These are phyloP conservation scores for Aplodontia rufa DNA, from an alignment of 2,113 vertebrate genomes.

Conservation along the genomic window DNA sequence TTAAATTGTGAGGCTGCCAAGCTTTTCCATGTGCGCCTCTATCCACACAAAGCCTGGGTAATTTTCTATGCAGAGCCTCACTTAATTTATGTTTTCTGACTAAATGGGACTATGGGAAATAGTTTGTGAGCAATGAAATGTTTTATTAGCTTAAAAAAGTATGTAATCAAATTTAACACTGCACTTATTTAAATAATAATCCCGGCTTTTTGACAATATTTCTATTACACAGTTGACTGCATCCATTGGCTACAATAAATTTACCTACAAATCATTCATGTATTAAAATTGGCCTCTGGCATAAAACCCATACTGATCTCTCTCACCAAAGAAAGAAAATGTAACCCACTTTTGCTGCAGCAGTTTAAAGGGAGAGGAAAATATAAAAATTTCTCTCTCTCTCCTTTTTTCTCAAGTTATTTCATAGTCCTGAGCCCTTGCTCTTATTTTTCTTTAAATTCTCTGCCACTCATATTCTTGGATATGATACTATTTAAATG, in stretches of 20 bases:
- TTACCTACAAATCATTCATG: conserved; percentile 77
- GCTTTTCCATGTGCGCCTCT: neutral
- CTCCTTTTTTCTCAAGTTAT: conserved; percentile 40
- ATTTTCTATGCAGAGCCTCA: conserved; percentile 69
- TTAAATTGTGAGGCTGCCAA: conserved; percentile 42
- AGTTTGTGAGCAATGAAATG: conserved; percentile 74
- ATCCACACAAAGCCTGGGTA: conserved; percentile 54
- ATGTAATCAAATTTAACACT: conserved; percentile 81
- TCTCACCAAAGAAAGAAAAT: conserved; percentile 60
- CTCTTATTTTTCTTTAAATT: conserved; percentile 55
- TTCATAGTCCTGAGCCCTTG: conserved; percentile 52
- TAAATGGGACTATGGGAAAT: conserved; percentile 72
- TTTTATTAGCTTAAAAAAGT: conserved; percentile 75
- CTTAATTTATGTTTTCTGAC: conserved; percentile 71
- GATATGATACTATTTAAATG: conserved; percentile 66
- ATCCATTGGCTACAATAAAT: conserved; percentile 80
- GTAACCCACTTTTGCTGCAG: conserved; percentile 21
- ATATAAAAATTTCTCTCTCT: neutral
- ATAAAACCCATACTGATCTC: conserved; percentile 66
- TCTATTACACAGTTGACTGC: conserved; percentile 81
- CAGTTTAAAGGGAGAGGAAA: conserved; percentile 25
- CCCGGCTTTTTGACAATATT: conserved; percentile 74
- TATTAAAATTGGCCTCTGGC: conserved; percentile 74
- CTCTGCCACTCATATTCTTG: conserved; percentile 35
- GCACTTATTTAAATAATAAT: conserved; percentile 82